These are phyloP conservation scores for Cinclus cinclus DNA, from an alignment of 2,113 vertebrate genomes.

Conservation along the genomic window DNA sequence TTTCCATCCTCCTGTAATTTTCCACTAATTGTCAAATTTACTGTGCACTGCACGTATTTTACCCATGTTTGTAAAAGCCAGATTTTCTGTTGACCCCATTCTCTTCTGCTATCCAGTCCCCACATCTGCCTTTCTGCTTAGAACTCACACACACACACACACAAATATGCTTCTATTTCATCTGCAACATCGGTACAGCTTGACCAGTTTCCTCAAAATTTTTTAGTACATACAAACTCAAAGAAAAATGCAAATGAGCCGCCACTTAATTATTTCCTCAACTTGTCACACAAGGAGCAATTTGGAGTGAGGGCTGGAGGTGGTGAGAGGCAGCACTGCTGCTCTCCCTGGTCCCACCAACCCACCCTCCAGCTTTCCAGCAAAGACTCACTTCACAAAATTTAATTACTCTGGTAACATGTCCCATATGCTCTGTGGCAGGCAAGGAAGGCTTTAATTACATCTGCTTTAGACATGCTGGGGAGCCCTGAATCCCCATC, in stretches of 20 bases:
- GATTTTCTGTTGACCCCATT: not conserved
- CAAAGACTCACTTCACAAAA: conserved; percentile 68
- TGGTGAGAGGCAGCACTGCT: not conserved
- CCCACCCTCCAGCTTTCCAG: conserved; percentile 64
- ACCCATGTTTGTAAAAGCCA: not conserved
- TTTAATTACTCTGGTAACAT: conserved; percentile 73
- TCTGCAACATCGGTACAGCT: not conserved
- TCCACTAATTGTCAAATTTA: not conserved
- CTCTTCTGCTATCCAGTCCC: not conserved
- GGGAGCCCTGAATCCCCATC: not conserved
- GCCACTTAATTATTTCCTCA: conserved; percentile 61
- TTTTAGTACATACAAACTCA: not conserved
- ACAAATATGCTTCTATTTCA: not conserved
- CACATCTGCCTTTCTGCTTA: not conserved
- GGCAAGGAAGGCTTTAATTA: conserved; percentile 66
- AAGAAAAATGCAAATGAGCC: conserved; percentile 58
- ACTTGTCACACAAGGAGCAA: conserved; percentile 6
- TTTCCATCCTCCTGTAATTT: not conserved
- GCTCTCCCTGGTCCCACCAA: conserved; percentile 54
- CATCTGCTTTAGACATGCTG: conserved; percentile 34
- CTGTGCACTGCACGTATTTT: not conserved
- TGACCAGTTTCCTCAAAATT: not conserved
- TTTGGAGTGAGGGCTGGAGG: conserved; percentile 2
- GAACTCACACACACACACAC: not conserved
- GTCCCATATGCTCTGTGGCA: conserved; percentile 73